These are phyloP conservation scores for Leistus spinibarbis DNA, from an alignment of 2,888 invertebrate species.

Conservation along the genomic window DNA sequence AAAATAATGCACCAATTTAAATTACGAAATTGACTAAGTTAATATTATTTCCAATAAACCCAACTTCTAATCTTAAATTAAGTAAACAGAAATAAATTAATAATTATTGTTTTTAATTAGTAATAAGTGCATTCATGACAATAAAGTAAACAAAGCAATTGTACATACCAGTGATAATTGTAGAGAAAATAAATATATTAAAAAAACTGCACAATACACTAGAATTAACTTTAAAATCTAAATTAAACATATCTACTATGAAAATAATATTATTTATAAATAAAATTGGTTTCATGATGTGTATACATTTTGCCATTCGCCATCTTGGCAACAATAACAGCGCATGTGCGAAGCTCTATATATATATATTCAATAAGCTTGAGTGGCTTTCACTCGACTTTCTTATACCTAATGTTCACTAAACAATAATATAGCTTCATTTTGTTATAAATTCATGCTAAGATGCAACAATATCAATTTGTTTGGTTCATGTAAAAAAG, in stretches of 20 bases:
- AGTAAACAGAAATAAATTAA: neutral
- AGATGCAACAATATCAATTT: no score
- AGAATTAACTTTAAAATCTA: constrained; percentile 8
- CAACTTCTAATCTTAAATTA: no score
- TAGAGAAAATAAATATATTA: constrained; percentile 14
- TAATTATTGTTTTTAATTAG: neutral
- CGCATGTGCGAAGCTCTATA: neutral
- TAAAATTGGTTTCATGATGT: constrained; percentile 26
- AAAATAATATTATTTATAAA: constrained; percentile 18
- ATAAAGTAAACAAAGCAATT: neutral
- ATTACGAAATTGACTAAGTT: no score
- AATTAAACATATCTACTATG: constrained; percentile 25
- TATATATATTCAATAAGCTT: neutral
- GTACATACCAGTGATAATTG: constrained; percentile 19
- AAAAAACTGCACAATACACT: constrained; percentile 21
- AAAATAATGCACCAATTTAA: no score
- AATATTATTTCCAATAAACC: no score
- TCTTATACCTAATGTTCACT: no score
- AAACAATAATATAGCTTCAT: no score
- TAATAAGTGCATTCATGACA: neutral
- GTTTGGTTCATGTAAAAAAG: no score
- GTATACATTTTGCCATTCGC: constrained; percentile 8
- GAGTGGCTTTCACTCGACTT: no score
- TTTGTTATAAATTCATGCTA: no score
- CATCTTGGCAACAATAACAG: constrained; percentile 2